phyloP scores from a whole-genome alignment of 2,113 vertebrate species.

The Helogale parvula region DNA sequence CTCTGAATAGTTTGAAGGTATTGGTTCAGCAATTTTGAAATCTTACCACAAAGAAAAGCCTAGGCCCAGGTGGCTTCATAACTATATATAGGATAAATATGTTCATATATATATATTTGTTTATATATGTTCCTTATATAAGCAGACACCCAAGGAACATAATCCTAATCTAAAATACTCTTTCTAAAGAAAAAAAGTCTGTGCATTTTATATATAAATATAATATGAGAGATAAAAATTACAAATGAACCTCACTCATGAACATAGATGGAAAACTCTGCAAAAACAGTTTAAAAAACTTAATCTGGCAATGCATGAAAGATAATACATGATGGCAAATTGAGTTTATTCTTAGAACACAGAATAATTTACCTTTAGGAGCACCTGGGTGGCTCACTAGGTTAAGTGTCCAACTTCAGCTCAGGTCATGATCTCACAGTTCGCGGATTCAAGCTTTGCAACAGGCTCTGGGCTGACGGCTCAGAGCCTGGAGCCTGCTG shows the following conservation, averaged over 20 bases:
- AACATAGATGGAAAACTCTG: too few relatives aligned
- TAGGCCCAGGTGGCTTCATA: neutral
- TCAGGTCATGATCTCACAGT: too few relatives aligned
- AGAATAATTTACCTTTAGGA: neutral
- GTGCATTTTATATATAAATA: neutral
- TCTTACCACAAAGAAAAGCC: neutral
- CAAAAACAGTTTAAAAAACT: too few relatives aligned
- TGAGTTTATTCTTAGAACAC: neutral
- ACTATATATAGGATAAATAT: too few relatives aligned
- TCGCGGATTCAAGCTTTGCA: too few relatives aligned
- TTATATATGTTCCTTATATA: too few relatives aligned
- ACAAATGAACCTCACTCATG: neutral
- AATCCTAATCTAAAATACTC: neutral
- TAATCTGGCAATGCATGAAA: too few relatives aligned
- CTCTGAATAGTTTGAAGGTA: neutral
- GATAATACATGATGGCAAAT: neutral
- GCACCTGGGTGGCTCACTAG: too few relatives aligned
- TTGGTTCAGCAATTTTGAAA: neutral
- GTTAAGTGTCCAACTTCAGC: too few relatives aligned
- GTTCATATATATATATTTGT: neutral
- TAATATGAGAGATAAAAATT: neutral
- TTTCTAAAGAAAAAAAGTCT: neutral
- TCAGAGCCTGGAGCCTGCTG: too few relatives aligned
- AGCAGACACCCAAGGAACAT: neutral
- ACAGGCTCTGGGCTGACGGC: too few relatives aligned